Conservation (phyloP, 2,888 invertebrate genomes). For the Pseudococcus jackbeardsleyi region DNA sequence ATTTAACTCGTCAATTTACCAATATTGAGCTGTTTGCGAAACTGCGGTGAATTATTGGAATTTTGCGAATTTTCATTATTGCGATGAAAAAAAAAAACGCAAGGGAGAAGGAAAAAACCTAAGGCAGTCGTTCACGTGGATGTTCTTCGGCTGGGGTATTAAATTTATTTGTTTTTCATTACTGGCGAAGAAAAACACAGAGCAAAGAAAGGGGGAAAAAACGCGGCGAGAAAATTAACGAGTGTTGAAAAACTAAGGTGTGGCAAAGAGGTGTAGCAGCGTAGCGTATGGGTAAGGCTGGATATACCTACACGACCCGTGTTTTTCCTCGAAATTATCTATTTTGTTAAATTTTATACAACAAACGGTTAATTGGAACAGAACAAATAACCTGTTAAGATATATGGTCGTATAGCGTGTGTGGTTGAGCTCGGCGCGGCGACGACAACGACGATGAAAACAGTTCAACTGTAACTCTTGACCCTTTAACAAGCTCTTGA, state of each 20-base stretch:
- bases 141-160: conserved; percentile 10
- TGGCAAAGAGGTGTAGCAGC: not conserved
- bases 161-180: conserved; percentile 33
- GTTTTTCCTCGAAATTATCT: conserved; percentile 15
- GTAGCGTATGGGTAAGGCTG: not conserved
- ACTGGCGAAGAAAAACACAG: conserved; percentile 5
- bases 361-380: conserved; percentile 21
- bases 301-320: not conserved
- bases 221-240: conserved; percentile 25
- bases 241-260: conserved; percentile 20
- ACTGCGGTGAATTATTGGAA: not conserved
- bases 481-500: conserved; percentile 25
- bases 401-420: conserved; percentile 20
- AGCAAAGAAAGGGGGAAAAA: conserved; percentile 13
- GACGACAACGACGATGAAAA: conserved; percentile 3
- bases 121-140: not conserved
- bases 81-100: not conserved
- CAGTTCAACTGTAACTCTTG: conserved; percentile 25
- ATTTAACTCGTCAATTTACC: conserved; percentile 11
- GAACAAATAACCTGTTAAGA: conserved; percentile 37
- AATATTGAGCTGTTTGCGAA: conserved; percentile 1
- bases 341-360: conserved; percentile 25
- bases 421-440: not conserved
- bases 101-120: not conserved
- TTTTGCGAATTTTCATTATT: conserved; percentile 12